Percentiles rank a stretch among this genome's conserved stretches.
Evolutionary conservation across 2,113 vertebrate genomes (phyloP).

Genomic region (Takifugu bimaculatus): DNA sequence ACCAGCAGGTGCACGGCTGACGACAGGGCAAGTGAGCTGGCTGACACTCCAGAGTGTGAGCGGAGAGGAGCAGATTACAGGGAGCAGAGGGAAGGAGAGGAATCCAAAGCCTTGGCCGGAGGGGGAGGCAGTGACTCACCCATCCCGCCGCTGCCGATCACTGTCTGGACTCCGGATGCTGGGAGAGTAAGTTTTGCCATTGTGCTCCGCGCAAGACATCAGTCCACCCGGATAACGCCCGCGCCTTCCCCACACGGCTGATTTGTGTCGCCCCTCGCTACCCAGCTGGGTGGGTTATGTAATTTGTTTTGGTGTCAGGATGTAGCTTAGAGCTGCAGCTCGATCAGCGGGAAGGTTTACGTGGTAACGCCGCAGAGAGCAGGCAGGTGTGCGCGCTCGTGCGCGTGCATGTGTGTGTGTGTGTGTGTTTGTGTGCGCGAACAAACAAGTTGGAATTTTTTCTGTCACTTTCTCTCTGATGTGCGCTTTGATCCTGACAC

Average conservation of each 20-base stretch:
- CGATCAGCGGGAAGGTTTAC: constrained; percentile 34
- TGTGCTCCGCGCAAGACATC: constrained; percentile 24
- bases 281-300: constrained; percentile 61
- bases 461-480: neutral
- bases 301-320: constrained; percentile 59
- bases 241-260: constrained; percentile 13
- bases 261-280: constrained; percentile 19
- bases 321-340: constrained; percentile 41
- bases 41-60: neutral
- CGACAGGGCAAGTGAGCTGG: constrained; percentile 30
- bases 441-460: neutral
- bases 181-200: constrained; percentile 53
- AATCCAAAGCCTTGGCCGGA: constrained; percentile 9
- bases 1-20: constrained; percentile 59
- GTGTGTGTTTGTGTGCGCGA: neutral
- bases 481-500: constrained; percentile 4
- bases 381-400: constrained; percentile 22
- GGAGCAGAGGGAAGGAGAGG: constrained; percentile 3
- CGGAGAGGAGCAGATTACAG: constrained; percentile 2
- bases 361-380: constrained; percentile 14
- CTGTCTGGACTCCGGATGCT: constrained; percentile 33
- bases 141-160: constrained; percentile 20
- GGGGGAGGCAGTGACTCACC: constrained; percentile 51
- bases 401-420: neutral
- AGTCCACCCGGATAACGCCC: constrained; percentile 6